Conservation (phyloP, 2,113 vertebrate genomes). For the Macroglossus sobrinus region DNA sequence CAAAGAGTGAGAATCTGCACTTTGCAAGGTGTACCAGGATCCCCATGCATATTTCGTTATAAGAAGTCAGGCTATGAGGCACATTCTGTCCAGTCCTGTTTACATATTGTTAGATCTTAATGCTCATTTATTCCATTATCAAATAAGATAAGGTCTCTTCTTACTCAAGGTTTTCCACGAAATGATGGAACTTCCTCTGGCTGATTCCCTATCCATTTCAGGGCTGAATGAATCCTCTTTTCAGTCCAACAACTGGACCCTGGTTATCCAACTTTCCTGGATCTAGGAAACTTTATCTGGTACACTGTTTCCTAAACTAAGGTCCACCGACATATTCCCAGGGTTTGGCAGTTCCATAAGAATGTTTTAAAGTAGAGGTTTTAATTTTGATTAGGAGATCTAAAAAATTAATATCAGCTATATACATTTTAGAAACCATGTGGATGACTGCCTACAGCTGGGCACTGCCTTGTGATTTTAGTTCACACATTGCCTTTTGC, state of each 20-base stretch:
- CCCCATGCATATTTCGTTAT: background rate
- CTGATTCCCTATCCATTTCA: background rate
- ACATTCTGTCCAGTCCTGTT: background rate
- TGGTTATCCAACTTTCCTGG: background rate
- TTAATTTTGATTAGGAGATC: background rate
- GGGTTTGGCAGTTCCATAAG: background rate
- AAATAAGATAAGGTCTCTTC: background rate
- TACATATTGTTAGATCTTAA: background rate
- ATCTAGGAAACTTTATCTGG: background rate
- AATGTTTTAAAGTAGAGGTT: background rate
- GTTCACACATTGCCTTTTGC: background rate
- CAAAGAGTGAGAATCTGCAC: background rate
- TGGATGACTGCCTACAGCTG: background rate
- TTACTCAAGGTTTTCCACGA: background rate
- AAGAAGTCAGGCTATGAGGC: background rate
- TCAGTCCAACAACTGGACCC: background rate
- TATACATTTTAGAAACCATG: background rate
- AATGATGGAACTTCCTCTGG: background rate
- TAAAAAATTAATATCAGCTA: background rate
- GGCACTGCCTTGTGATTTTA: background rate
- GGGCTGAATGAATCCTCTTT: background rate
- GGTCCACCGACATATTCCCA: background rate
- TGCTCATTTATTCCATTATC: background rate
- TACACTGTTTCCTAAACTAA: background rate
- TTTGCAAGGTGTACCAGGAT: background rate